phyloP scores from a whole-genome alignment of 2,797 vertebrate genomes.

The Tiaroga cobitis region DNA sequence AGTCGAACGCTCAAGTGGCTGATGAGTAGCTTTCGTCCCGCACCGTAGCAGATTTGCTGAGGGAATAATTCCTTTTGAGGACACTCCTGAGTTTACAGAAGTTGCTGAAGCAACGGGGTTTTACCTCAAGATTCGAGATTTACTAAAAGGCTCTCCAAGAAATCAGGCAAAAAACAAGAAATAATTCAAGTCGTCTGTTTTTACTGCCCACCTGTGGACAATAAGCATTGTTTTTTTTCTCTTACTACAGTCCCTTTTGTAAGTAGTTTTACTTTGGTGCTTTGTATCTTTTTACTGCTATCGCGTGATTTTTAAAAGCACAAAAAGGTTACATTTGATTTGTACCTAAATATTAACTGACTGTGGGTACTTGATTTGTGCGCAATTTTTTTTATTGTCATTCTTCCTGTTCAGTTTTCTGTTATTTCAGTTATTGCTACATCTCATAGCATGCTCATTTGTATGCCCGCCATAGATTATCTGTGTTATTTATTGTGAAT shows the following conservation, averaged over 20 bases:
- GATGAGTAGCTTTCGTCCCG: conserved; percentile 77
- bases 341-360: conserved; percentile 25
- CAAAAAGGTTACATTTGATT: conserved; percentile 4
- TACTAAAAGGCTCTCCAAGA: conserved; percentile 92
- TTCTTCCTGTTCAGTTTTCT: neutral
- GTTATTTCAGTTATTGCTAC: neutral
- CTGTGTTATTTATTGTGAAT: conserved; percentile 30
- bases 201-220: conserved; percentile 26
- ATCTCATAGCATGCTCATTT: neutral
- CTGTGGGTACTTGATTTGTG: neutral
- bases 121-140: conserved; percentile 89
- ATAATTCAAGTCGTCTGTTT: conserved; percentile 46
- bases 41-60: conserved; percentile 93
- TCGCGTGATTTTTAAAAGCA: conserved; percentile 8
- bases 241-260: conserved; percentile 21
- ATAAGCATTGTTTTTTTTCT: neutral
- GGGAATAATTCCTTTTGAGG: conserved; percentile 94
- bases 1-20: neutral
- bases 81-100: conserved; percentile 95
- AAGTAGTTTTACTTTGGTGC: conserved; percentile 28
- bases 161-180: conserved; percentile 89
- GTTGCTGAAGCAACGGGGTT: conserved; percentile 93
- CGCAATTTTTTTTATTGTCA: neutral
- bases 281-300: conserved; percentile 26
- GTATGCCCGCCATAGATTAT: neutral